These are phyloP conservation scores for Bungarus multicinctus DNA, from an alignment of 2,113 vertebrate species.

Conservation along the genomic window DNA sequence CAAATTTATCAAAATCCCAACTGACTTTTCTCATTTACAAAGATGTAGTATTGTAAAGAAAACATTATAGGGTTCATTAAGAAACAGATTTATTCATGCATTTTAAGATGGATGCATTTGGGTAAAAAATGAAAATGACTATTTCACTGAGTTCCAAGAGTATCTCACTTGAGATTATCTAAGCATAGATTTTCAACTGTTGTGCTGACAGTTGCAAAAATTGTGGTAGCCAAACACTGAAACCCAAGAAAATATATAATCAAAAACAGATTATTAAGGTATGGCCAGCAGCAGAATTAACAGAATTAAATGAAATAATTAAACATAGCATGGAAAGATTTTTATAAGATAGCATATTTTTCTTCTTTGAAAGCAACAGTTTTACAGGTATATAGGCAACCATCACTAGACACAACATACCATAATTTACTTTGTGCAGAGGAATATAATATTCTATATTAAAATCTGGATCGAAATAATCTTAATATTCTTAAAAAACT, in stretches of 20 bases:
- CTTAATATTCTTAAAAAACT: background rate
- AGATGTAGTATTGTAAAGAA: background rate
- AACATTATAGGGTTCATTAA: background rate
- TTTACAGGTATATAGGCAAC: background rate
- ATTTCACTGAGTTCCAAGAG: background rate
- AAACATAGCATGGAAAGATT: background rate
- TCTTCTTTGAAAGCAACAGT: background rate
- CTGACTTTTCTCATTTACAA: background rate
- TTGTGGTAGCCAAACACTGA: constrained; percentile 2
- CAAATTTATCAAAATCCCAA: background rate
- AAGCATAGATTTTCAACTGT: background rate
- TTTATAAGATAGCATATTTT: background rate
- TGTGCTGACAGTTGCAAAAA: constrained; percentile 1
- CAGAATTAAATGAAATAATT: constrained; percentile 7
- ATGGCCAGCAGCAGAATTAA: constrained; percentile 7
- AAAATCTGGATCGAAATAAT: background rate
- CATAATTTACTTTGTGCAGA: background rate
- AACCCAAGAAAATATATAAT: background rate
- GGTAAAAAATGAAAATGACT: background rate
- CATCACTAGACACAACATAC: background rate
- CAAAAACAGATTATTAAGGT: background rate
- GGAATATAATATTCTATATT: background rate
- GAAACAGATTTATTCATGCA: background rate
- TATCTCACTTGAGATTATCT: background rate
- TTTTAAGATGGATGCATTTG: background rate